Conservation (phyloP, 2,888 invertebrate species). For the Pammene aurita region DNA sequence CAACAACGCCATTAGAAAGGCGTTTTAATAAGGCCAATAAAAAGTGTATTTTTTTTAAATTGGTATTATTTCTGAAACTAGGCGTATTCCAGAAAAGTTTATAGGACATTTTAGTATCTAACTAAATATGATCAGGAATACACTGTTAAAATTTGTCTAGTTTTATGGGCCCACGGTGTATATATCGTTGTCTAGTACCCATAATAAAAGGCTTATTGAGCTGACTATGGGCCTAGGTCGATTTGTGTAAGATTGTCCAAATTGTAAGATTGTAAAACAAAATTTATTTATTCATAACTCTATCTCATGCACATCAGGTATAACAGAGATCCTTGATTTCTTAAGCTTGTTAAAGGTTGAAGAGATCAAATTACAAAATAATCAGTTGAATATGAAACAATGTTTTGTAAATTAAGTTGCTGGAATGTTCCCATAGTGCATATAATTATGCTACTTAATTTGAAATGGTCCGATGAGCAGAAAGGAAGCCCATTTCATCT, state of each 20-base stretch:
- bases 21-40: too few species aligned
- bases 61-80: too few species aligned
- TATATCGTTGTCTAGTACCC: too few species aligned
- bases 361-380: not conserved
- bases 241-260: not conserved
- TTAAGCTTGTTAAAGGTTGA: not conserved
- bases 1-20: too few species aligned
- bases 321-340: not conserved
- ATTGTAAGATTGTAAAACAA: constrained; percentile 1
- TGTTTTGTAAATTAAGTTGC: not conserved
- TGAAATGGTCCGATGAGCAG: constrained; percentile 14
- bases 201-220: too few species aligned
- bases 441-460: constrained; percentile 23
- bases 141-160: too few species aligned
- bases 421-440: constrained; percentile 33
- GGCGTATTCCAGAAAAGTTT: too few species aligned
- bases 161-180: too few species aligned
- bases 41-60: too few species aligned
- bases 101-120: too few species aligned
- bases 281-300: not conserved
- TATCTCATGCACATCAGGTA: not conserved
- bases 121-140: too few species aligned
- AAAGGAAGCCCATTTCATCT: not conserved
- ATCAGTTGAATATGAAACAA: not conserved
- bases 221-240: too few species aligned